phyloP scores from a whole-genome alignment of 1,140 invertebrate genomes.

The Zelostemma sp. region DNA sequence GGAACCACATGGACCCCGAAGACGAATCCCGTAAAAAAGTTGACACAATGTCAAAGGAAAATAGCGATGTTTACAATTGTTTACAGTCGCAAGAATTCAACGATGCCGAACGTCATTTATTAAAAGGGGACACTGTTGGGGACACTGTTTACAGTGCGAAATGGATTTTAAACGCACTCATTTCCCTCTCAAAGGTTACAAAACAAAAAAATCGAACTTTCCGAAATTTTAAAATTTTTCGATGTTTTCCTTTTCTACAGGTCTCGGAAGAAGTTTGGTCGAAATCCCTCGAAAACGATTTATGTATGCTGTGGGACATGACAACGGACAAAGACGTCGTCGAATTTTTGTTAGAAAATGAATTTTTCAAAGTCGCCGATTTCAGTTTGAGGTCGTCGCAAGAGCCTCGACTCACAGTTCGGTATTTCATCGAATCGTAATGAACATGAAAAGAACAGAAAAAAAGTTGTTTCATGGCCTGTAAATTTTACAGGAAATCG shows the following conservation, averaged over 20 bases:
- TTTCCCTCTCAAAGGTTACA: conserved; percentile 64
- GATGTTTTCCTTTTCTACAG: conserved; percentile 45
- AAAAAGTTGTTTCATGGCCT: too few relatives aligned
- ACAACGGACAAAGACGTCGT: conserved; percentile 79
- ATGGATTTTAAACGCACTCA: conserved; percentile 78
- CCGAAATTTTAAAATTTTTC: too few relatives aligned
- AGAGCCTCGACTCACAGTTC: conserved; percentile 72
- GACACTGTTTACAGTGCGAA: conserved; percentile 81
- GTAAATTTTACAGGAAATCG: conserved; percentile 73
- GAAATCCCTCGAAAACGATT: conserved; percentile 75
- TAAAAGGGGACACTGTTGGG: conserved; percentile 80
- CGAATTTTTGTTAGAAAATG: conserved; percentile 75
- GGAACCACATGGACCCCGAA: too few relatives aligned
- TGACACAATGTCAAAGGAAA: conserved; percentile 19
- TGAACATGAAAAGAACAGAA: too few relatives aligned
- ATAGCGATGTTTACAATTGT: conserved; percentile 25
- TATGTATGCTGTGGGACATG: conserved; percentile 85
- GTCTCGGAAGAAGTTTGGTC: conserved; percentile 67
- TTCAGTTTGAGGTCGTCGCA: conserved; percentile 66
- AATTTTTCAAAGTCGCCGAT: conserved; percentile 73
- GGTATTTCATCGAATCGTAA: not conserved
- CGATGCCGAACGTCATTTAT: conserved; percentile 67
- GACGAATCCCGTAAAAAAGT: not conserved
- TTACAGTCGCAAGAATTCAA: conserved; percentile 61
- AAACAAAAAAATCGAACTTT: not conserved